These are phyloP conservation scores for Xiphophorus birchmanni DNA, from an alignment of 2,797 vertebrate genomes.

Conservation along the genomic window DNA sequence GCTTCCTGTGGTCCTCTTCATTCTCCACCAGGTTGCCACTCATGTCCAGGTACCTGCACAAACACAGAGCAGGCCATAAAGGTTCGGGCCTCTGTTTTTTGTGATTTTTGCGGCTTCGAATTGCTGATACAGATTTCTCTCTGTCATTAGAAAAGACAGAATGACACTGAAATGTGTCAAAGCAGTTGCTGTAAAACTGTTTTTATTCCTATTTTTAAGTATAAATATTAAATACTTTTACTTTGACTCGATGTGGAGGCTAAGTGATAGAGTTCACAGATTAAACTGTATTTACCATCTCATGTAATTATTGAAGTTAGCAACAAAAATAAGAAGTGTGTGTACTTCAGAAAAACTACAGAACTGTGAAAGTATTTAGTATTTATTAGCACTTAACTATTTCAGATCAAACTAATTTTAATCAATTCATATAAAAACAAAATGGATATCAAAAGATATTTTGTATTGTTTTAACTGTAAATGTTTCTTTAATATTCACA, in stretches of 20 bases:
- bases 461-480: not conserved
- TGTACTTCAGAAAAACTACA: not conserved
- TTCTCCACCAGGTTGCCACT: constrained; percentile 82
- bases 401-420: not conserved
- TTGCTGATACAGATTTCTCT: not conserved
- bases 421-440: not conserved
- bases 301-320: not conserved
- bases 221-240: not conserved
- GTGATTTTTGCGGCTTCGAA: not conserved
- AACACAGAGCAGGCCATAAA: not conserved
- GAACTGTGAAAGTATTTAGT: not conserved
- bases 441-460: not conserved
- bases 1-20: constrained; percentile 71
- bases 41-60: constrained; percentile 88
- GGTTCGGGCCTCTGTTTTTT: not conserved
- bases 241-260: not conserved
- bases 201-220: not conserved
- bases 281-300: not conserved
- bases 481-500: not conserved
- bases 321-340: not conserved
- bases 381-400: not conserved
- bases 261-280: not conserved
- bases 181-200: not conserved
- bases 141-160: not conserved
- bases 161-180: not conserved